Conservation (phyloP, 1,140 invertebrate species). For the Aradophagus sp. region DNA sequence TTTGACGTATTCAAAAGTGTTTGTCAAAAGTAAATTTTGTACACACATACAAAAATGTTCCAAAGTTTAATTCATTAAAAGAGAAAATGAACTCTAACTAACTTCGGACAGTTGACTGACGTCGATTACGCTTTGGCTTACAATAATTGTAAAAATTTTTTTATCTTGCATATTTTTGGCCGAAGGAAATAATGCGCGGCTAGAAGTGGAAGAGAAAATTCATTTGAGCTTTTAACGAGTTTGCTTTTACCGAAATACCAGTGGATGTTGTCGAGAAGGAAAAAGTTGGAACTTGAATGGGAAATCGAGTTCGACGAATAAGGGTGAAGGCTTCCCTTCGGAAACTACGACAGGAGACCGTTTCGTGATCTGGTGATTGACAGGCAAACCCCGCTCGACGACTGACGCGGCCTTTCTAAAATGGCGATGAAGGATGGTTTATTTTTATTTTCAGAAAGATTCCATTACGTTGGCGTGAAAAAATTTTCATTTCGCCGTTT, state of each 20-base stretch:
- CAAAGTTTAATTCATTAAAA: too few species aligned
- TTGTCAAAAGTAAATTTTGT: too few species aligned
- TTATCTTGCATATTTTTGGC: too few species aligned
- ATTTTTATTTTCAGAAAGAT: conserved; percentile 64
- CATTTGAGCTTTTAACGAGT: conserved; percentile 57
- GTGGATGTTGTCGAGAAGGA: conserved; percentile 41
- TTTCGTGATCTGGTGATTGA: conserved; percentile 70
- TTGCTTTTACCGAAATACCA: conserved; percentile 57
- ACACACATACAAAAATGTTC: too few species aligned
- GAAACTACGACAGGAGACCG: conserved; percentile 54
- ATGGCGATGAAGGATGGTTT: conserved; percentile 70
- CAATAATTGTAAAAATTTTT: too few species aligned
- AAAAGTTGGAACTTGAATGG: conserved; percentile 56
- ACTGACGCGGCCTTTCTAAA: conserved; percentile 61
- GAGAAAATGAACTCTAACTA: too few species aligned
- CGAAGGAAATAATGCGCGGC: conserved; percentile 6
- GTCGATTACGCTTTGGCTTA: too few species aligned
- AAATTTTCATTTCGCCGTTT: conserved; percentile 1
- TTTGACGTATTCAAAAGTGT: too few species aligned
- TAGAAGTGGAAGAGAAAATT: conserved; percentile 32
- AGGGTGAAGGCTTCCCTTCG: conserved; percentile 62
- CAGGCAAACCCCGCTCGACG: conserved; percentile 63
- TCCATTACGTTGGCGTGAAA: conserved; percentile 15
- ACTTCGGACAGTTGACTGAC: too few species aligned
- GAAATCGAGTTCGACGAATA: conserved; percentile 62